phyloP scores from a whole-genome alignment of 2,888 invertebrate genomes.

The Emmelina monodactyla region DNA sequence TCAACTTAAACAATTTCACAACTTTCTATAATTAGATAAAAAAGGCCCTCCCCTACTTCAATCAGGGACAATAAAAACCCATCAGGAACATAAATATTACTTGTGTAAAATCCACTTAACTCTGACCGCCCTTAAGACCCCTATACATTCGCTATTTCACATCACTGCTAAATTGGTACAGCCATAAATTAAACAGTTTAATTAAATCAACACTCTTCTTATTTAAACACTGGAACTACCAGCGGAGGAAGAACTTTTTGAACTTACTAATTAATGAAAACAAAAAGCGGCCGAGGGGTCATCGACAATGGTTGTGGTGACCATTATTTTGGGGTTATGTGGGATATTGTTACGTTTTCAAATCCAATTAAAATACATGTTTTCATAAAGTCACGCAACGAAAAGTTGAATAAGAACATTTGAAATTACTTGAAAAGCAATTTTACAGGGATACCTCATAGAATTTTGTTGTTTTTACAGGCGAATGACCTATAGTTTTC shows the following conservation, averaged over 20 bases:
- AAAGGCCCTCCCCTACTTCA: constrained; percentile 17
- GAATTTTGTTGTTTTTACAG: too few relatives aligned
- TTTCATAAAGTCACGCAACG: too few relatives aligned
- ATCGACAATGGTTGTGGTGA: too few relatives aligned
- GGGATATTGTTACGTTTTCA: too few relatives aligned
- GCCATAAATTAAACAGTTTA: constrained; percentile 56
- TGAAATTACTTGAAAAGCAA: too few relatives aligned
- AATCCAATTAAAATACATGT: too few relatives aligned
- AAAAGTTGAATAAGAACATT: too few relatives aligned
- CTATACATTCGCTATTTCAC: constrained; percentile 48
- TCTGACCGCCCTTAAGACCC: constrained; percentile 37
- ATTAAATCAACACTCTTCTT: constrained; percentile 59
- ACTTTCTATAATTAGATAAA: constrained; percentile 16
- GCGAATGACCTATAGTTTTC: too few relatives aligned
- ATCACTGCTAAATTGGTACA: constrained; percentile 57
- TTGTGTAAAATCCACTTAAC: constrained; percentile 34
- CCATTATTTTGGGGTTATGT: too few relatives aligned
- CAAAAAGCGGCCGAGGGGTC: too few relatives aligned
- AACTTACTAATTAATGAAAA: too few relatives aligned
- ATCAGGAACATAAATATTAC: constrained; percentile 23
- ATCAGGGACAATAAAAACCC: constrained; percentile 16
- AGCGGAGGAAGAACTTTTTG: neutral
- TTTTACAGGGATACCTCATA: too few relatives aligned
- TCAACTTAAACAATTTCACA: neutral
- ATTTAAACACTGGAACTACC: constrained; percentile 19